These are phyloP conservation scores for Microtus richardsoni DNA, from an alignment of 2,113 vertebrate species.

Conservation along the genomic window DNA sequence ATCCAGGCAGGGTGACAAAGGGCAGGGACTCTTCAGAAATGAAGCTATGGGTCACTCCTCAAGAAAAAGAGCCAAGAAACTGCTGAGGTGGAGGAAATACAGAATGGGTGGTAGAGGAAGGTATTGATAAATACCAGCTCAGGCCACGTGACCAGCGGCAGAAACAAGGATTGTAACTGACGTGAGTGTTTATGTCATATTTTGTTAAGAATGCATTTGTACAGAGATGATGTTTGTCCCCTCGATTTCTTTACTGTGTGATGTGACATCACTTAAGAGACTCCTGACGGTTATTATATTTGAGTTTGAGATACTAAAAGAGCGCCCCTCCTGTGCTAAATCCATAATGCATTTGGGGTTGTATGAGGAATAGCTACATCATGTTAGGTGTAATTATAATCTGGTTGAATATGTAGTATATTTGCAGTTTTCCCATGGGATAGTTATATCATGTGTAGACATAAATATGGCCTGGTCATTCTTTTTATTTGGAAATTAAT, in stretches of 20 bases:
- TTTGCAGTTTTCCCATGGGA: not conserved
- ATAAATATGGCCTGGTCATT: not conserved
- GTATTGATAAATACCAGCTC: not conserved
- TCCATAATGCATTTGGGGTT: not conserved
- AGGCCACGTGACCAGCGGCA: no score
- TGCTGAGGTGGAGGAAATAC: not conserved
- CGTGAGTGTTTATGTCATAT: not conserved
- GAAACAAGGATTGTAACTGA: not conserved
- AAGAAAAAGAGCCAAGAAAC: not conserved
- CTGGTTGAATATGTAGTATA: not conserved
- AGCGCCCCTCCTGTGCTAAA: not conserved
- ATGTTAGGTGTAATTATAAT: not conserved
- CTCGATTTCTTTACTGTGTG: not conserved
- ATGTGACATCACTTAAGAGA: not conserved
- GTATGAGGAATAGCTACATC: not conserved
- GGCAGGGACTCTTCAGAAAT: not conserved
- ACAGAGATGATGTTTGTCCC: not conserved
- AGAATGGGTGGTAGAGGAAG: not conserved
- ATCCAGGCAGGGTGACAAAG: not conserved
- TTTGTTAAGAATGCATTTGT: not conserved
- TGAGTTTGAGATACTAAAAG: not conserved
- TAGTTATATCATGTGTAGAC: not conserved
- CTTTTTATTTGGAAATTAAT: not conserved
- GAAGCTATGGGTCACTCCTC: no score
- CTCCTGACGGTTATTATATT: not conserved